Evolutionary conservation across 2,113 vertebrate genomes (phyloP).

Genomic region (Prionailurus bengalensis): DNA sequence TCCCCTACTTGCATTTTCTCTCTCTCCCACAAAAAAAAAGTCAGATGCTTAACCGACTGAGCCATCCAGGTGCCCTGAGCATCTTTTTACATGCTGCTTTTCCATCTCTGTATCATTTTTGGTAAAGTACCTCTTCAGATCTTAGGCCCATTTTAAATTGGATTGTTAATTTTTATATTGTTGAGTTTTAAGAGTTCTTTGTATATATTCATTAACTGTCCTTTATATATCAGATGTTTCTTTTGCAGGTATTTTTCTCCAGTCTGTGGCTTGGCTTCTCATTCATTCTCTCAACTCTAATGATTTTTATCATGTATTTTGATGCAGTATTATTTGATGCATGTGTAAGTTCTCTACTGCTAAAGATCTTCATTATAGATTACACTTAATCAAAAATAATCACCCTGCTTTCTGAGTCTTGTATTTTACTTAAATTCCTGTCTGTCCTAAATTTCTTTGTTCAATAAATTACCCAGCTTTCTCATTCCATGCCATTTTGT

Average conservation of each 20-base stretch:
- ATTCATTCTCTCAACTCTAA: neutral
- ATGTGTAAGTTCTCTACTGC: neutral
- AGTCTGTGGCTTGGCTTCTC: neutral
- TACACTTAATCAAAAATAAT: constrained; percentile 17
- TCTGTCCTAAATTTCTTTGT: neutral
- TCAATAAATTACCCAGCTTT: neutral
- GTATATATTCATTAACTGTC: neutral
- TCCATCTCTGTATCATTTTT: neutral
- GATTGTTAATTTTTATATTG: neutral
- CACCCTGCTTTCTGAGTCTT: neutral
- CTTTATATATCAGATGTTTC: neutral
- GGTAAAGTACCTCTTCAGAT: neutral
- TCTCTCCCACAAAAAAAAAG: no score
- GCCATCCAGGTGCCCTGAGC: neutral
- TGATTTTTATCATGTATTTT: constrained; percentile 44
- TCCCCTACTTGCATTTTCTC: no score
- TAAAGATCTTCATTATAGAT: constrained; percentile 11
- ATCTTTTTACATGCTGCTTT: neutral
- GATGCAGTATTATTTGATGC: constrained; percentile 3
- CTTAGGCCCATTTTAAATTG: neutral
- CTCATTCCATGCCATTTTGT: neutral
- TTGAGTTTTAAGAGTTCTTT: constrained; percentile 35
- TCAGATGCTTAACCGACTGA: no score
- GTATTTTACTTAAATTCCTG: constrained; percentile 47
- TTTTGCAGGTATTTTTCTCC: neutral